A percentile compares a stretch with the other conserved stretches of the same genome.
These are phyloP conservation scores for Leptinotarsa juncta DNA, from an alignment of 2,888 invertebrate species.

Conservation along the genomic window DNA sequence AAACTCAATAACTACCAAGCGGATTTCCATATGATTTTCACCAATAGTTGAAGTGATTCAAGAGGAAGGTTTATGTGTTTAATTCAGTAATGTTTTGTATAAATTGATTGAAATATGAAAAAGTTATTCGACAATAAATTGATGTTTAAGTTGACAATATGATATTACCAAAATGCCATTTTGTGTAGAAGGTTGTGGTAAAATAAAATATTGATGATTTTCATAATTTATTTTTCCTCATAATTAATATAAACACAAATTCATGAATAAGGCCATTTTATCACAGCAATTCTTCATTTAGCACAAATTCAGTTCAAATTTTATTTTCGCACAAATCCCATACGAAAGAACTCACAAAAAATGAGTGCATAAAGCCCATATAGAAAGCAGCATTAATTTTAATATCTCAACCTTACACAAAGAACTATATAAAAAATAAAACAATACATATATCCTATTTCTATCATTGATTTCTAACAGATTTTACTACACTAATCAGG, in stretches of 20 bases:
- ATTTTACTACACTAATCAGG: background rate
- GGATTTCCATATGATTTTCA: too few relatives aligned
- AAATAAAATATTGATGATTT: slow-evolving; percentile 4
- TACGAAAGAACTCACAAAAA: background rate
- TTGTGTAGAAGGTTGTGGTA: background rate
- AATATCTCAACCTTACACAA: background rate
- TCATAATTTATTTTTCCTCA: slow-evolving; percentile 5
- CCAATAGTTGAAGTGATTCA: too few relatives aligned
- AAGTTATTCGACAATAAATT: too few relatives aligned
- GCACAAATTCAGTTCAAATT: background rate
- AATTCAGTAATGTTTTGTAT: too few relatives aligned
- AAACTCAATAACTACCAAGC: too few relatives aligned
- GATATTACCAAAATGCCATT: too few relatives aligned
- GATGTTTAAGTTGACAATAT: too few relatives aligned
- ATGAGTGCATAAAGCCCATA: background rate
- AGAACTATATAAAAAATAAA: slow-evolving; percentile 9
- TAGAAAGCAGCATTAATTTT: background rate
- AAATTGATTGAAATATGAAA: too few relatives aligned
- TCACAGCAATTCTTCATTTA: slow-evolving; percentile 40
- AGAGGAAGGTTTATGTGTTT: too few relatives aligned
- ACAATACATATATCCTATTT: background rate
- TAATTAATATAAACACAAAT: slow-evolving; percentile 27
- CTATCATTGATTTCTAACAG: background rate
- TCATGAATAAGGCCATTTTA: slow-evolving; percentile 38
- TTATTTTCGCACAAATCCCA: too few relatives aligned